Base-by-base conservation (phyloP, 2,797 vertebrate species). In the Bovichtus variegatus region DNA sequence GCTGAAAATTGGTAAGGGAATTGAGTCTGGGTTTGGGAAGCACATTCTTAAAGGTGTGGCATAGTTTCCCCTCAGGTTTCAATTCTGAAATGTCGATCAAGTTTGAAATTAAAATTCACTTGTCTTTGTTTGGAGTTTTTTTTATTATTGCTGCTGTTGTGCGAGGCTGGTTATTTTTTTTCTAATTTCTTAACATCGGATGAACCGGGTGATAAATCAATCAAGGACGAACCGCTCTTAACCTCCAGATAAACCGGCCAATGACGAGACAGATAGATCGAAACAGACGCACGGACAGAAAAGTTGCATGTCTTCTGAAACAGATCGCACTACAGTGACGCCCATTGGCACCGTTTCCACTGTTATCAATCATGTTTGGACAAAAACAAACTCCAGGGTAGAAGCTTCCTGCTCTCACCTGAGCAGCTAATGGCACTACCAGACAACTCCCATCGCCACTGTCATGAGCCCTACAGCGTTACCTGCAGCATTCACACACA, bases 1-100 rank as follows among this genome's bases (percentile, higher is more conserved):
- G 92, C 94, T 92, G 89, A 94, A 94, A 94, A 94, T 93, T 93
- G 93, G 82, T 90, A 82, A 84, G 91, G 90, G 89, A 93, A 92
- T 94, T 92, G 86, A 86, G 84, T 88, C 83, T 82, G 83, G 87
- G 87, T 92, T 88, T 88, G 83, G 86, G 82, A 91, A 78, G 54
- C 78, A 36, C 82, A 84, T 91, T 92, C 87, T 87, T 89, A 36
- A 79, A 91, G 78, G 81, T 91, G 82, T 82, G 81, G 84, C 87
- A 91, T 87, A 83, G 80, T 89, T 90, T 88, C 75, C 88, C 89
- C 84, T 81, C 75, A 73, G 81, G 86, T 88, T 88, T 84, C 86
- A 77, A 91, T 87, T 89, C 84, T 21, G 19, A 73, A 76, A 80
- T 88, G 88, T 89, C 84, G 72, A 76, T 91, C 87, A 90, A 85